Percentiles rank a stretch among this genome's conserved stretches.
These are phyloP conservation scores for rat (Rattus norvegicus) DNA, from an alignment of 2,113 vertebrate species.

Conservation along the genomic window DNA sequence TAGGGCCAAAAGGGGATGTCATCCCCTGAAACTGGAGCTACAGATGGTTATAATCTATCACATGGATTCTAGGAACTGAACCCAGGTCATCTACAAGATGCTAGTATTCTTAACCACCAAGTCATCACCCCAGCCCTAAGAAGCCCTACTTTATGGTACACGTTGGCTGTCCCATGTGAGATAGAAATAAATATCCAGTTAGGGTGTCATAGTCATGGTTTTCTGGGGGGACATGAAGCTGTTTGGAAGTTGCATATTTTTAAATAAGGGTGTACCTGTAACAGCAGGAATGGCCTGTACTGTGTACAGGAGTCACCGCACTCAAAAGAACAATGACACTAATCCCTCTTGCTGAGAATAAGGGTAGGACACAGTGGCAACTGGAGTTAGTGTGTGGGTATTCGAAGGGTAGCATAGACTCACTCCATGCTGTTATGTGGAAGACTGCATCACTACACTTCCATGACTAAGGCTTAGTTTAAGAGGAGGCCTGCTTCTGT, in stretches of 20 bases:
- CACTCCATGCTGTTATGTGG: not conserved
- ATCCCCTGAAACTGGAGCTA: not conserved
- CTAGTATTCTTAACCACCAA: not conserved
- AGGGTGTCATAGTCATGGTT: no score
- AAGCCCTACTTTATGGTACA: not conserved
- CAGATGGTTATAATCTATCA: not conserved
- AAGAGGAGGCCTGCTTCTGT: not conserved
- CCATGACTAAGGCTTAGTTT: not conserved
- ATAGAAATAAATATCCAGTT: not conserved
- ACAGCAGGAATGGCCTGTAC: accelerated
- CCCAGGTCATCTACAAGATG: not conserved
- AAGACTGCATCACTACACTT: not conserved
- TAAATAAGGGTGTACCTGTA: accelerated
- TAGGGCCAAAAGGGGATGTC: no score
- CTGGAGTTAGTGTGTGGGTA: accelerated
- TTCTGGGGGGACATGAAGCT: not conserved
- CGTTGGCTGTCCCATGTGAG: not conserved
- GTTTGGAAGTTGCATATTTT: not conserved
- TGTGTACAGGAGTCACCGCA: no score
- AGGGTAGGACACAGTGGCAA: accelerated
- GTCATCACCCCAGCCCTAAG: not conserved
- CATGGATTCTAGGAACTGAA: not conserved
- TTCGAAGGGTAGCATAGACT: accelerated
- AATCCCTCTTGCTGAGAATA: not conserved
- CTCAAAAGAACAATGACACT: not conserved